phyloP scores from a whole-genome alignment of 2,797 vertebrate genomes.

The Dendrocincla fuliginosa region DNA sequence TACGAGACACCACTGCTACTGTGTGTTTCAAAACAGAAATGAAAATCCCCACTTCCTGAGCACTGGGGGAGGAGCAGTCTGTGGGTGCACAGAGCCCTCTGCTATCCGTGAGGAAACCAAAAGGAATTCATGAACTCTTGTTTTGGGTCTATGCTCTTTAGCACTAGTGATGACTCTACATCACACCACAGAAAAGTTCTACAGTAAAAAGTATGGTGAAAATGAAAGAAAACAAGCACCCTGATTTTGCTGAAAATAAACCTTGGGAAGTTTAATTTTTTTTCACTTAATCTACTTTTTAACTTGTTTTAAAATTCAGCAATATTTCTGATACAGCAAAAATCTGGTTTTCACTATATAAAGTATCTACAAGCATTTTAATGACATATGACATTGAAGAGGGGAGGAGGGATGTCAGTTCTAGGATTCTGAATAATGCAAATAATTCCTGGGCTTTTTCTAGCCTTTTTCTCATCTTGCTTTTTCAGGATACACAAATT shows the following conservation, averaged over 20 bases:
- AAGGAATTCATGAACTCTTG: background rate
- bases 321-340: fast-evolving
- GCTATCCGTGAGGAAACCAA: background rate
- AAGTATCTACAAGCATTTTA: background rate
- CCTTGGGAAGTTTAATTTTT: fast-evolving
- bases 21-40: background rate
- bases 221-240: background rate
- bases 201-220: background rate
- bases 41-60: background rate
- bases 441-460: background rate
- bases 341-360: background rate
- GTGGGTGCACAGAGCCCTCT: background rate
- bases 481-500: background rate
- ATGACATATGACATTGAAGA: background rate
- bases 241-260: background rate
- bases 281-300: background rate
- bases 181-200: background rate
- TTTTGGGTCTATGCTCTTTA: background rate
- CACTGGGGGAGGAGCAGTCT: background rate
- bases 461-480: background rate
- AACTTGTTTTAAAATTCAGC: background rate
- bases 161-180: background rate
- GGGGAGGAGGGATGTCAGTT: fast-evolving
- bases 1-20: background rate
- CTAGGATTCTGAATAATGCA: background rate